A percentile compares a stretch with the other conserved stretches of the same genome.
Evolutionary conservation across 2,113 vertebrate species (phyloP).

Genomic region (Indicator maculatus): DNA sequence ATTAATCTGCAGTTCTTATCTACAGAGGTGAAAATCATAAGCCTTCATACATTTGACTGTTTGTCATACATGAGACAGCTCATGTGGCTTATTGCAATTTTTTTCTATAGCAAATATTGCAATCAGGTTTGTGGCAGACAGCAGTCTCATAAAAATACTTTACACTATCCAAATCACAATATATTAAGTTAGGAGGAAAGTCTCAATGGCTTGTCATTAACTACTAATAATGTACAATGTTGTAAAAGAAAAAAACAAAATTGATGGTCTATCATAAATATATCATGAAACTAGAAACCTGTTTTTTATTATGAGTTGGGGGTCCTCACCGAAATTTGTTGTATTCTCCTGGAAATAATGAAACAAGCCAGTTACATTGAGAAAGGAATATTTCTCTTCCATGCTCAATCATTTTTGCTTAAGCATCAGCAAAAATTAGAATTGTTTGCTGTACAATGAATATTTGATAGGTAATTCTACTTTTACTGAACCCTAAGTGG

Average conservation of each 20-base stretch:
- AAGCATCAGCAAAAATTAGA: constrained; percentile 18
- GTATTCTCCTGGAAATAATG: not conserved
- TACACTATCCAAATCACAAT: not conserved
- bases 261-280: not conserved
- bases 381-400: not conserved
- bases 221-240: not conserved
- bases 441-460: not conserved
- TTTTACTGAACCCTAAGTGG: constrained; percentile 11
- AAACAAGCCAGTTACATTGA: not conserved
- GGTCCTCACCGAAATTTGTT: not conserved
- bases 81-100: not conserved
- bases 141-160: not conserved
- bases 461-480: constrained; percentile 13
- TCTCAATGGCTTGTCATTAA: not conserved
- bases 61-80: not conserved
- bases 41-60: not conserved
- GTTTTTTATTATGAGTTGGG: not conserved
- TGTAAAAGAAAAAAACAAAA: too few species aligned
- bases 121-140: not conserved
- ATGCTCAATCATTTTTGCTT: constrained; percentile 1
- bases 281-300: not conserved
- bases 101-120: not conserved
- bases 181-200: not conserved
- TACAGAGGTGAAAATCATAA: not conserved
- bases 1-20: not conserved